A percentile compares a stretch with the other conserved stretches of the same genome.
These are phyloP conservation scores for Steinernema feltiae DNA, from an alignment of 1,140 invertebrate species.

Conservation along the genomic window DNA sequence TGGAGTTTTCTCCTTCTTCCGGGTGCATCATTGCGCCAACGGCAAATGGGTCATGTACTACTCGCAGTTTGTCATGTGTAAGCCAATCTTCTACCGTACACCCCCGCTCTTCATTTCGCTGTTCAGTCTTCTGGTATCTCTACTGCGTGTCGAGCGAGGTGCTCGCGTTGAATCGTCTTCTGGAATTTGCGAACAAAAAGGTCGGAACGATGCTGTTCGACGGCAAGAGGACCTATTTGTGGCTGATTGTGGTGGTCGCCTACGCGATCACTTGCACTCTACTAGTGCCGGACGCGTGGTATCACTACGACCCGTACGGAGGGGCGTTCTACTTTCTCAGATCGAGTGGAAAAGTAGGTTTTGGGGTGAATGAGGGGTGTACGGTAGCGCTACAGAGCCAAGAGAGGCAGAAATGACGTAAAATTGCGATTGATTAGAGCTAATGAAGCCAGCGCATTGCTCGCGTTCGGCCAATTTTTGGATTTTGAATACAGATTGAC, in stretches of 20 bases:
- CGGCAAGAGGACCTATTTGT: constrained; percentile 18
- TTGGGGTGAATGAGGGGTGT: too few relatives aligned
- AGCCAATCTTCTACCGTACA: too few relatives aligned
- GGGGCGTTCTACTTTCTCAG: not conserved
- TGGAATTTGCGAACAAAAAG: constrained; percentile 10
- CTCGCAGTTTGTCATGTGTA: constrained; percentile 4
- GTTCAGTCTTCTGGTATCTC: constrained; percentile 22
- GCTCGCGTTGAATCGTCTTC: constrained; percentile 17
- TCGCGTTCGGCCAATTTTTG: not conserved
- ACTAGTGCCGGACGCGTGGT: constrained; percentile 9
- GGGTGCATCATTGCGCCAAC: not conserved
- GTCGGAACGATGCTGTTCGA: constrained; percentile 15
- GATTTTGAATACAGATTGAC: too few relatives aligned
- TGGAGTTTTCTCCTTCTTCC: not conserved
- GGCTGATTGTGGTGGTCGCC: not conserved
- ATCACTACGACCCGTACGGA: not conserved
- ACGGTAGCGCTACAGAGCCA: too few relatives aligned
- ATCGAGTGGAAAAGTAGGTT: not conserved
- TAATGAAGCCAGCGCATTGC: too few relatives aligned
- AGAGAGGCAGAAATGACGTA: too few relatives aligned
- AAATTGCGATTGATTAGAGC: too few relatives aligned
- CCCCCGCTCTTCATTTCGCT: too few relatives aligned
- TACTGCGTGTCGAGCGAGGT: constrained; percentile 14
- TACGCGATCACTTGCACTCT: not conserved
- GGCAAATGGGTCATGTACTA: constrained; percentile 6